Conservation (phyloP, 2,113 vertebrate species). For the Trogon melanurus region DNA sequence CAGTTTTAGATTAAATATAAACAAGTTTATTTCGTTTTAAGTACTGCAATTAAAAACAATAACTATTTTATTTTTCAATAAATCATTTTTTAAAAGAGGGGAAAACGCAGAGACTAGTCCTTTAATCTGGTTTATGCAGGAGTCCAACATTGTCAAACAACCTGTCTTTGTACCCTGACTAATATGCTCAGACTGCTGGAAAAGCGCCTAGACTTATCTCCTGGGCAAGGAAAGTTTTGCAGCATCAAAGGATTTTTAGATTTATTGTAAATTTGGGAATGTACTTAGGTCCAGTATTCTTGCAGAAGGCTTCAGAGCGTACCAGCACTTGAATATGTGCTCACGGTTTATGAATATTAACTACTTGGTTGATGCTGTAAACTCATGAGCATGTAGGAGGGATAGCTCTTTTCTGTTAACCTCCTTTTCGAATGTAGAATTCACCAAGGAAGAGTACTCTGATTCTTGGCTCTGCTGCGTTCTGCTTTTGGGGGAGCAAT, state of each 20-base stretch:
- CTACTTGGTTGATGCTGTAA: background rate
- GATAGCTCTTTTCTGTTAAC: background rate
- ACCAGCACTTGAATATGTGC: background rate
- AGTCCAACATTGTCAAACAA: slow-evolving; percentile 51
- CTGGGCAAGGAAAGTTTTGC: slow-evolving; percentile 51
- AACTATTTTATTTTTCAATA: slow-evolving; percentile 45
- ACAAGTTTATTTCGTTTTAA: slow-evolving; percentile 2
- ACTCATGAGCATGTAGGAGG: background rate
- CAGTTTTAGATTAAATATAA: background rate
- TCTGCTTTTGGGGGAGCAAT: background rate
- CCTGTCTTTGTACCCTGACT: slow-evolving; percentile 55
- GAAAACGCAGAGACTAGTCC: slow-evolving; percentile 3
- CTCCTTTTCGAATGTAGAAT: background rate
- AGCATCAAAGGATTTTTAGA: slow-evolving; percentile 22
- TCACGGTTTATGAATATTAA: slow-evolving; percentile 6
- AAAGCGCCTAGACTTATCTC: slow-evolving; percentile 38
- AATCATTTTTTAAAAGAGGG: slow-evolving; percentile 17
- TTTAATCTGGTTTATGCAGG: slow-evolving; percentile 57
- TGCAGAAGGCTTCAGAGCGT: background rate
- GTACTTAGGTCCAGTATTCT: slow-evolving; percentile 15
- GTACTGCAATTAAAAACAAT: background rate
- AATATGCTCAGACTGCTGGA: slow-evolving; percentile 61
- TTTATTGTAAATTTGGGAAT: slow-evolving; percentile 9
- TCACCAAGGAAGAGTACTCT: background rate
- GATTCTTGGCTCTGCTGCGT: background rate